Conservation (phyloP, 1,140 invertebrate genomes). For the Penaeus indicus region DNA sequence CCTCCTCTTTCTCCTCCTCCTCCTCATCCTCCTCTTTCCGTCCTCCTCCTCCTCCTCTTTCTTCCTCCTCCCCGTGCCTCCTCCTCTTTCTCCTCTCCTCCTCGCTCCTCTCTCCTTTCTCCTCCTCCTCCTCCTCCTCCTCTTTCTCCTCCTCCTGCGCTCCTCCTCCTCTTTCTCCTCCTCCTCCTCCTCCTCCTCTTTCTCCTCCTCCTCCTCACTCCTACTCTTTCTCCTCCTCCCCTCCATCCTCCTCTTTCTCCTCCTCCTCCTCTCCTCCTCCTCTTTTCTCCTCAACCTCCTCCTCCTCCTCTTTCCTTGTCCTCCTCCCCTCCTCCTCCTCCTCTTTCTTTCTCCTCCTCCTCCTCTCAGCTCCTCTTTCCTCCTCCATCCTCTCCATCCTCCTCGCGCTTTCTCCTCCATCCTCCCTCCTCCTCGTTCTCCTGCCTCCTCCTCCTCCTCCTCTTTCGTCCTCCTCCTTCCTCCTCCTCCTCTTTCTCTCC, state of each 20-base stretch:
- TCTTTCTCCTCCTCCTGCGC: neutral
- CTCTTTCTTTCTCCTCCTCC: too few species aligned
- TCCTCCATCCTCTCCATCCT: too few species aligned
- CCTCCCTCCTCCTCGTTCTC: neutral
- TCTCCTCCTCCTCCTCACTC: neutral
- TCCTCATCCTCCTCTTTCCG: neutral
- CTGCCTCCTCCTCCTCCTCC: neutral
- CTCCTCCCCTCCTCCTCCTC: too few species aligned
- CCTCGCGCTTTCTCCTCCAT: slow-evolving; percentile 12
- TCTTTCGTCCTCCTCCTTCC: too few species aligned
- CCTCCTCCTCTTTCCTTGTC: too few species aligned
- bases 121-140: neutral
- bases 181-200: neutral
- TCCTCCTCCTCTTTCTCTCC: too few species aligned
- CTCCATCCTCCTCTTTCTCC: too few species aligned
- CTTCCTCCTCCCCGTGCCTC: neutral
- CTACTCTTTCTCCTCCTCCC: slow-evolving; percentile 22
- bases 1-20: neutral
- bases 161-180: neutral
- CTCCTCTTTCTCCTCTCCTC: neutral
- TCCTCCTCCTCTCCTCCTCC: too few species aligned
- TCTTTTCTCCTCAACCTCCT: too few species aligned
- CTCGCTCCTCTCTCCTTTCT: neutral
- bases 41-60: neutral
- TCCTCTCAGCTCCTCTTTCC: too few species aligned